Evolutionary conservation across 2,113 vertebrate genomes (phyloP), one percentile per base, ranked within the genome.

Genomic region (Myxocyprinus asiaticus): DNA sequence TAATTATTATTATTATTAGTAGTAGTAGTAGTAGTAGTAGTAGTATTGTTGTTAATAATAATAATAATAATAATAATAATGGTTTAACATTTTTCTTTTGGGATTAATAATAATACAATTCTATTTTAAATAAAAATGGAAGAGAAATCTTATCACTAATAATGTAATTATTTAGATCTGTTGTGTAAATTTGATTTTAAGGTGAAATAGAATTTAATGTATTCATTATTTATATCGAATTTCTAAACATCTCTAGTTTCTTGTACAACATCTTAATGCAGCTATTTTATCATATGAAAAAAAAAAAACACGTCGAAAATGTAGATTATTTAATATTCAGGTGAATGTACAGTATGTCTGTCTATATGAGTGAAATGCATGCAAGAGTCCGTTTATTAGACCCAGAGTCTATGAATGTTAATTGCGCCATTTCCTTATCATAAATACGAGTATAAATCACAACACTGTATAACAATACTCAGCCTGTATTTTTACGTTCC

Each of bases 371-470:
- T n/a, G n/a, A n/a, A 67, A 55, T 78, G 59, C 72, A 80, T 33
- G 79, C 76, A 78, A 84, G 78, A 66, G 81, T 67, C 82, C 82
- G 83, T 88, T 87, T 87, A 87, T 90, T 89, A 80, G 62, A 87
- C 86, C 79, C 79, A 17, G 67, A 92, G 83, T 84, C 84, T 87
- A 72, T 86, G 70, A 82, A 91, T 89, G 89, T 91, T 92, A 93
- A 93, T 91, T 92, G 88, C 88, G 83, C 85, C 89, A 84, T 90
- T 92, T 91, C 87, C 85, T 82, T 88, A 89, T 87, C 85, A 88
- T 91, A 93, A 92, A 92, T 87, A 85, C 82, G 58, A 68, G 82
- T 86, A 92, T 93, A 91, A 92, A 93, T 93, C 92, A 92, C 81
- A 17, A n/a, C n/a, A 68, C 84, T 86, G 85, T 89, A 88, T 86